Base-by-base conservation (phyloP, 1,140 invertebrate genomes). In the Portunus trituberculatus region DNA sequence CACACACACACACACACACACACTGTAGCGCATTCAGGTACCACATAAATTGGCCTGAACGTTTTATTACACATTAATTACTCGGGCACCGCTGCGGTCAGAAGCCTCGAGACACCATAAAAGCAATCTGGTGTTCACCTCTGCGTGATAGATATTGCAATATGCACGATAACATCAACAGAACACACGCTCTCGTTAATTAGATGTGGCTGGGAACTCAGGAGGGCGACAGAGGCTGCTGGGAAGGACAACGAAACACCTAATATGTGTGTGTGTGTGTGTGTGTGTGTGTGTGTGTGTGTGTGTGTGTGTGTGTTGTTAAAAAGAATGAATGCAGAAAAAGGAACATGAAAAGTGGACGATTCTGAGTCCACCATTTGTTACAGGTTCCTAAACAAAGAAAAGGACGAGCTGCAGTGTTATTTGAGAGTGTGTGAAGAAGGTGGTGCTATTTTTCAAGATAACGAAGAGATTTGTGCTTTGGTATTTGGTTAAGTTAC, bases 11-110 rank as follows among this genome's bases (percentile, higher is more conserved):
- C 20, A 7, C n/a, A 76, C 20, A 76, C 67, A 76, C 20, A 76
- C 67, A 76, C 67, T 8, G 25, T 25, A 76, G 67, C 67, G 20
- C n/a, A n/a, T 76, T 76, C 67, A 76, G 67, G n/a, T 76, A 76
- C 20, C 67, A 25, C 67, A 76, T 76, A 76, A 76, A 76, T 76
- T 76, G 67, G 12, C 67, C 67, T 76, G 4, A 76, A 76, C 67
- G 67, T 76, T 76, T 76, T 76, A 76, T 76, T 76, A 76, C 67
- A 20, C 67, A 76, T 76, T 76, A 76, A 76, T 76, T 76, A 76
- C 67, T 8, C 67, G 20, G 25, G 67, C 8, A 76, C 10, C 67
- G 67, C 20, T 2, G 67, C 67, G 67, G 67, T 1, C 20, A 25
- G 25, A 8, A n/a, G 67, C 20, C 20, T n/a, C 20, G 20, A 76